Evolutionary conservation across 1,140 invertebrate genomes (phyloP), one percentile per base, ranked within the genome.

Genomic region (Heterodera carotae): DNA sequence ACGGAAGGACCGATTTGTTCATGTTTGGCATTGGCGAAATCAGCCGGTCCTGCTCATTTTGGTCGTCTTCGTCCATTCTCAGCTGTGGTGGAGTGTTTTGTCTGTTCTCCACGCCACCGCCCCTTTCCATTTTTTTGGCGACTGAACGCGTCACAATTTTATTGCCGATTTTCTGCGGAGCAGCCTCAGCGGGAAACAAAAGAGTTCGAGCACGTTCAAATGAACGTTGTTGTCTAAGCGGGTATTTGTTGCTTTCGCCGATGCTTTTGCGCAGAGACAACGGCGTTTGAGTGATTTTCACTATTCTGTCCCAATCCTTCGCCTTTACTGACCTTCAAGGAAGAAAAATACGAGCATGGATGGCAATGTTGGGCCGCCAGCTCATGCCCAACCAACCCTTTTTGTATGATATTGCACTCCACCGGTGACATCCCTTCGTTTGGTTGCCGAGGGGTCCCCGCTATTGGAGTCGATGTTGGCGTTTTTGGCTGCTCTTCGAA

Each of bases 271-370:
- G 43, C 25, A 78, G 27, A 39, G 77, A 78, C 29, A 78, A 27
- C 15, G 77, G 77, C n/a, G 77, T 78, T 56, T 76, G 77, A 22
- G 60, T 59, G n/a, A 78, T 59, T 76, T 60, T 75, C 15, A 29
- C 29, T 7, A 78, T 73, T 29, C 77, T 56, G 22, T 77, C 77
- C 77, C 75, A 68, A 33, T 78, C 77, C 36, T 78, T 78, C 7
- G 77, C 10, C 29, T 78, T 78, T 1, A 77, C 64, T 48, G 39
- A 66, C n/a, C 77, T 78, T 59, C 25, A 33, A 67, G 25, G 15
- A 18, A 60, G 12, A 48, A 77, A n/a, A 79, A n/a, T 77, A 18
- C 36, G 27, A 15, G 8, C 39, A n/a, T n/a, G n/a, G n/a, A n/a
- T n/a, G n/a, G n/a, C n/a, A n/a, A n/a, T n/a, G n/a, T n/a, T n/a